Percentiles rank a stretch among this genome's conserved stretches.
These are phyloP conservation scores for Cliona cf. orientalis DNA, from an alignment of 37 sponge, comb jelly and placozoan genomes.

Conservation along the genomic window DNA sequence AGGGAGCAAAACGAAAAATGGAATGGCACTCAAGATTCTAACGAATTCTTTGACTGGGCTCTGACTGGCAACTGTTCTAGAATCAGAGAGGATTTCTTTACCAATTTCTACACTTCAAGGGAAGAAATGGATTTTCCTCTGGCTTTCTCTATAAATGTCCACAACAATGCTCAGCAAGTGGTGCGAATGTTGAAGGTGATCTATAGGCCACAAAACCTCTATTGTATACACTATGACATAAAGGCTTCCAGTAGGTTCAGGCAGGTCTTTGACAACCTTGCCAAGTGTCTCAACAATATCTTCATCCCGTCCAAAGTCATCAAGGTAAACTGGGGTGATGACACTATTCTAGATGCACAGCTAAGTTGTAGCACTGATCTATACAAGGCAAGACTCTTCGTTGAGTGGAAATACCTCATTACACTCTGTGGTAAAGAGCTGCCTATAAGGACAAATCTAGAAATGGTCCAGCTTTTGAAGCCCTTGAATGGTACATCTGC, in stretches of 20 bases:
- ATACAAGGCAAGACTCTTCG: neutral
- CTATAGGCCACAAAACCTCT: constrained; percentile 38
- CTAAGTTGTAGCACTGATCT: neutral
- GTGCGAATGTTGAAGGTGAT: constrained; percentile 32
- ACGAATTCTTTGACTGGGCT: too few species aligned
- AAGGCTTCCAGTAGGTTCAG: neutral
- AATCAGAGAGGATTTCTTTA: neutral
- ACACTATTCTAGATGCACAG: constrained; percentile 1
- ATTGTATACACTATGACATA: constrained; percentile 38
- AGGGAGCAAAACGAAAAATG: too few species aligned
- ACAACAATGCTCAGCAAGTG: constrained; percentile 11
- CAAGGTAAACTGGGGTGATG: neutral
- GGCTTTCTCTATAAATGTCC: constrained; percentile 17
- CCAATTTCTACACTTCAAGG: constrained; percentile 40
- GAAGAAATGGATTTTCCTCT: constrained; percentile 25
- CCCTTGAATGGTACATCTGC: constrained; percentile 15
- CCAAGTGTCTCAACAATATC: constrained; percentile 30
- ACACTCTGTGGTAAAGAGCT: constrained; percentile 48
- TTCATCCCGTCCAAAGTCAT: constrained; percentile 1
- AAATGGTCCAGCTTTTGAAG: constrained; percentile 25
- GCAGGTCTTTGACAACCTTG: neutral
- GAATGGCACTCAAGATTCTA: too few species aligned
- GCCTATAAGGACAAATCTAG: constrained; percentile 52
- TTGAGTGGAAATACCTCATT: constrained; percentile 50
- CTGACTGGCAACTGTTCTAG: constrained; percentile 7